phyloP scores from a whole-genome alignment of 2,113 vertebrate genomes.

The Channa maculata region DNA sequence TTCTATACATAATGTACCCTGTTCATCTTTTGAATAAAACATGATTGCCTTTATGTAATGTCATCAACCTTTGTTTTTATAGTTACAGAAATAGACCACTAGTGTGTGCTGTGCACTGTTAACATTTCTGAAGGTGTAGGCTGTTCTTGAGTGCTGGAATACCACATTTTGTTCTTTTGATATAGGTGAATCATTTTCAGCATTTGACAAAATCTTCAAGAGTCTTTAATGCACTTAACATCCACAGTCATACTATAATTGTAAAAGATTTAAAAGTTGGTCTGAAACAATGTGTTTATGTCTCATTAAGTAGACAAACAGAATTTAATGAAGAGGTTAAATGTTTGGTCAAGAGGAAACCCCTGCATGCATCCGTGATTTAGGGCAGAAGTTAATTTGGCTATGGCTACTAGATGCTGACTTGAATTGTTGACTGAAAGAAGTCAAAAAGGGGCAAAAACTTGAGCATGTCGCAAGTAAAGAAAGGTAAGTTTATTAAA shows the following conservation, averaged over 20 bases:
- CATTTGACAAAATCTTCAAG: not conserved
- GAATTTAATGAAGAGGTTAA: too few species aligned
- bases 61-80: slow-evolving; percentile 16
- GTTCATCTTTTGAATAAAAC: slow-evolving; percentile 81
- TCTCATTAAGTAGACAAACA: too few species aligned
- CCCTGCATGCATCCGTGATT: too few species aligned
- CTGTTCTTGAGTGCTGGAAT: not conserved
- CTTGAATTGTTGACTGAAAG: too few species aligned
- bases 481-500: too few species aligned
- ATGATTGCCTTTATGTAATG: slow-evolving; percentile 73
- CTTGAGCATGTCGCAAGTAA: too few species aligned
- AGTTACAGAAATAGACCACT: slow-evolving; percentile 38
- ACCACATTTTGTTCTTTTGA: slow-evolving; percentile 3
- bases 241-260: not conserved
- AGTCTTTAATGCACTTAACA: not conserved
- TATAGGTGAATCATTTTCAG: not conserved
- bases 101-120: slow-evolving; percentile 42
- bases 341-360: not conserved
- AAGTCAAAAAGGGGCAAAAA: too few species aligned
- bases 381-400: too few species aligned
- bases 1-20: slow-evolving; percentile 78
- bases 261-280: too few species aligned
- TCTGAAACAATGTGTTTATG: too few species aligned
- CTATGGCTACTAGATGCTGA: too few species aligned
- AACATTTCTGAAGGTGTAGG: not conserved